Base-by-base conservation (phyloP, 2,113 vertebrate species). In the Proteles cristata region DNA sequence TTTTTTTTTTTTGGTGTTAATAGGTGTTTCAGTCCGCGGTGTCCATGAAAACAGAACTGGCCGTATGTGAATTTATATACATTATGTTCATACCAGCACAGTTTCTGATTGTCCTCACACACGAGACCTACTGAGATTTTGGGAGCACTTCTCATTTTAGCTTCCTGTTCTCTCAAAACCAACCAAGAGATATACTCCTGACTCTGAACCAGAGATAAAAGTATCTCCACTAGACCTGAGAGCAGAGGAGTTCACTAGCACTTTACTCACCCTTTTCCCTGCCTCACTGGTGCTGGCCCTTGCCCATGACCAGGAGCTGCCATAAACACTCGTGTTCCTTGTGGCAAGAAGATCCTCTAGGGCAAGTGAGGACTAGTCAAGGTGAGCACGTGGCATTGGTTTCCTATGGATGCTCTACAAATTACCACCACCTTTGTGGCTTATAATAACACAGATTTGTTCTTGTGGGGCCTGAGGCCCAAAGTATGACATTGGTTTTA, bases 231-330 rank as follows among this genome's bases (percentile, higher is more conserved):
- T 35, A 17, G 25, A 3, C 45, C 84, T 35, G 21, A 63, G 14
- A 50, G 25, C 25, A 48, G 17, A 33, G 11, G 28, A 66, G n/a
- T 9, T 45, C 2, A 1, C 43, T 21, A 14, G 76, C 10, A 4
- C 58, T 88, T 16, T 2, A 15, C 21, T 61, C 11, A 0, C 5
- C 43, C 58, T 43, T 76, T 19, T 8, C n/a, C 8, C 2, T 0
- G 28, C 33, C 28, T 14, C 0, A 0, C 26, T 10, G 2, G 6
- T 31, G 4, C 35, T 4, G 26, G 48, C 1, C 7, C 25, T n/a
- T n/a, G 50, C 43, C 28, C 15, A 3, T 0, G 4, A 39, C 5
- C 16, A 5, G 1, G 1, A 43, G 26, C 80, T 2, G 7, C 23
- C 21, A 0, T 2, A 33, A 26, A 9, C n/a, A 58, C 7, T 14